These are phyloP conservation scores for Caenorhabditis sinica DNA, from an alignment of 2,888 invertebrate genomes.

Conservation along the genomic window DNA sequence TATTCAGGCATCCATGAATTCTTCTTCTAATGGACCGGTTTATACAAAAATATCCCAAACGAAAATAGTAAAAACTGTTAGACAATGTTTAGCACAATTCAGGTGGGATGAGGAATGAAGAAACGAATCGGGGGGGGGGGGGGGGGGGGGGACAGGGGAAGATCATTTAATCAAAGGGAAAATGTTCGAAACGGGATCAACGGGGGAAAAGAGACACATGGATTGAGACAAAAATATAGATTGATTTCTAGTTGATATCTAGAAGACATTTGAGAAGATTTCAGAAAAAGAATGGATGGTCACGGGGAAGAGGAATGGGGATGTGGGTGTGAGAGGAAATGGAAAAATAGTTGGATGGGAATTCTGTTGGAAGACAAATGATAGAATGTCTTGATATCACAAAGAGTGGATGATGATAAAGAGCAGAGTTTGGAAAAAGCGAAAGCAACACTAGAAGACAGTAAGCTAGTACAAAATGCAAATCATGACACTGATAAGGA, in stretches of 20 bases:
- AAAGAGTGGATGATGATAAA: constrained; percentile 35
- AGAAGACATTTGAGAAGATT: constrained; percentile 19
- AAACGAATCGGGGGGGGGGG: not conserved
- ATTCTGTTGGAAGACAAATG: constrained; percentile 11
- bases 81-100: constrained; percentile 1
- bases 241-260: constrained; percentile 21
- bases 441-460: not conserved
- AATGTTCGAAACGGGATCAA: not conserved
- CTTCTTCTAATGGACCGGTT: constrained; percentile 20
- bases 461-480: constrained; percentile 22
- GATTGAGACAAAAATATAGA: constrained; percentile 14
- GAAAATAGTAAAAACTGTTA: not conserved
- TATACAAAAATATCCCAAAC: constrained; percentile 32
- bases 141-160: not conserved
- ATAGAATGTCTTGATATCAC: constrained; percentile 40
- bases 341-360: not conserved
- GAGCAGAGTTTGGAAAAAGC: not conserved
- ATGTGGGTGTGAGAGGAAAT: constrained; percentile 15
- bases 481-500: constrained; percentile 24
- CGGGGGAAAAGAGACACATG: not conserved
- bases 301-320: constrained; percentile 21
- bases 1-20: not conserved
- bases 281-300: constrained; percentile 20
- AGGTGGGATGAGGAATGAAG: not conserved
- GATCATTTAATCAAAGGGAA: constrained; percentile 13